Conservation (phyloP, 2,888 invertebrate genomes). For the Hypercompe scribonia region DNA sequence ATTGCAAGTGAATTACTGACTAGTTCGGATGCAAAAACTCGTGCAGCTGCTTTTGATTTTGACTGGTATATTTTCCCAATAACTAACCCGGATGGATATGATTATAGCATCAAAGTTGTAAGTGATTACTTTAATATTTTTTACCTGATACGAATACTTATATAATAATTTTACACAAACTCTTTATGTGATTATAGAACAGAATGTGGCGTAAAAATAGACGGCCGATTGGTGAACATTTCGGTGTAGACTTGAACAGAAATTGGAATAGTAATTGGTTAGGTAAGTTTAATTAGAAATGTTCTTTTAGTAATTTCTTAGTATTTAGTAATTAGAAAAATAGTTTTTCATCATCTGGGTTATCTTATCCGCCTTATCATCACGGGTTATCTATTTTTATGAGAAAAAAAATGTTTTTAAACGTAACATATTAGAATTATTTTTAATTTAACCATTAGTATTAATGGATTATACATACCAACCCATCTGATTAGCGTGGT, state of each 20-base stretch:
- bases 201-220: constrained; percentile 90
- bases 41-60: constrained; percentile 87
- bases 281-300: constrained; percentile 60
- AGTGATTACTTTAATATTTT: constrained; percentile 45
- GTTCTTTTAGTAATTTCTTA: too few relatives aligned
- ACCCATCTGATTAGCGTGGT: too few relatives aligned
- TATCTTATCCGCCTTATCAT: too few relatives aligned
- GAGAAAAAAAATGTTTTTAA: too few relatives aligned
- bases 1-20: constrained; percentile 89
- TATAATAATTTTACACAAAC: neutral
- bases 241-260: constrained; percentile 90
- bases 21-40: constrained; percentile 82
- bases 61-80: constrained; percentile 93
- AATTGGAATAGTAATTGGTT: constrained; percentile 85
- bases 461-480: too few relatives aligned
- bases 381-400: too few relatives aligned
- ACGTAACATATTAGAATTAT: too few relatives aligned
- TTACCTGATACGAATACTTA: neutral
- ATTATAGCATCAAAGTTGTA: constrained; percentile 88
- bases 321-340: too few relatives aligned
- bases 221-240: constrained; percentile 71
- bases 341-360: too few relatives aligned
- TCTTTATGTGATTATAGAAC: constrained; percentile 81
- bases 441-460: too few relatives aligned
- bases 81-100: constrained; percentile 91